These are phyloP conservation scores for Argya squamiceps DNA, from an alignment of 2,797 vertebrate genomes.

Conservation along the genomic window DNA sequence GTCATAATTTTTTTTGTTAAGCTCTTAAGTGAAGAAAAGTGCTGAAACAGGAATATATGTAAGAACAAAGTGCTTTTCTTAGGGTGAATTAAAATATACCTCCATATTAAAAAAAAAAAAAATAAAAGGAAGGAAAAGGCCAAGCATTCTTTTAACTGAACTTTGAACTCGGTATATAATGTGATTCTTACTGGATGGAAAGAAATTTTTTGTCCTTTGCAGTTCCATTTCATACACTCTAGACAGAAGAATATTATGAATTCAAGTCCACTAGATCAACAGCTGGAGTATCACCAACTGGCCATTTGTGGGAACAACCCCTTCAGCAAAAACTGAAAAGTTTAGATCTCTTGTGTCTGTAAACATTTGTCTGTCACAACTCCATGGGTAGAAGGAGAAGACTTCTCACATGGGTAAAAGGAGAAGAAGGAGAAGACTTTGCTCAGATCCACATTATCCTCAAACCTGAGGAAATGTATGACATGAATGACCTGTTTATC, in stretches of 20 bases:
- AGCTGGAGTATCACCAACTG: background rate
- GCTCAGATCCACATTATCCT: background rate
- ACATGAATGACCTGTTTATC: background rate
- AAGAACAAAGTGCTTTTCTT: background rate
- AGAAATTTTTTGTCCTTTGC: background rate
- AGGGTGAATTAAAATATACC: background rate
- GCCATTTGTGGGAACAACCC: background rate
- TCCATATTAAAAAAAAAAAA: background rate
- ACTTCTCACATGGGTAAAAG: too few species aligned
- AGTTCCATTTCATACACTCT: background rate
- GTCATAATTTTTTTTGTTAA: background rate
- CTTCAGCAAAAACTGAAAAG: background rate
- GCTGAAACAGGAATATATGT: background rate
- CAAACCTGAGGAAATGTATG: background rate
- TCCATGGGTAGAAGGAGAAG: too few species aligned
- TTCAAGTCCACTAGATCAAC: background rate
- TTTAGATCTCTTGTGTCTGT: background rate
- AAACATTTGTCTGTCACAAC: background rate
- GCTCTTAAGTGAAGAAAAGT: background rate
- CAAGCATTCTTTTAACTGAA: background rate
- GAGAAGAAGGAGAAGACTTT: background rate
- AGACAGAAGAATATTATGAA: background rate
- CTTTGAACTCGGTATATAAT: rapidly evolving
- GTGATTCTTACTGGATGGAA: background rate
- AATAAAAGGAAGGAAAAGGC: background rate